phyloP scores from a whole-genome alignment of 2,797 vertebrate species.

The Falco cherrug region DNA sequence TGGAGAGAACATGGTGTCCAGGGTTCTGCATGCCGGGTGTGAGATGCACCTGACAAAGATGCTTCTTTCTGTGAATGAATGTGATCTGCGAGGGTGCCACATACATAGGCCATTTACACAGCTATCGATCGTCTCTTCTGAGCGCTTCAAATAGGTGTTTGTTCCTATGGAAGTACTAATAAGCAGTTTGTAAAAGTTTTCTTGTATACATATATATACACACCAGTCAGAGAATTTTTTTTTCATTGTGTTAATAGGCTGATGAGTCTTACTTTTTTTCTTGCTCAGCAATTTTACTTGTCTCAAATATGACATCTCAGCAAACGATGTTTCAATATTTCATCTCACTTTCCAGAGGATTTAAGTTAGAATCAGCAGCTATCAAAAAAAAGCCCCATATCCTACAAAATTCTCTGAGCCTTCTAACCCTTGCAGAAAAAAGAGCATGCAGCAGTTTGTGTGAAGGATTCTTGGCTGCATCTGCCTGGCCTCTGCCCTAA shows the following conservation, averaged over 20 bases:
- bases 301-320: not conserved
- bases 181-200: not conserved
- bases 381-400: not conserved
- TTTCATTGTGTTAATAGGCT: not conserved
- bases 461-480: not conserved
- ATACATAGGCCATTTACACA: not conserved
- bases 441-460: fast-evolving
- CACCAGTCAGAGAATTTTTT: not conserved
- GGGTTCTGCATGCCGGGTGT: not conserved
- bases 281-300: not conserved
- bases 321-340: not conserved
- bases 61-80: not conserved
- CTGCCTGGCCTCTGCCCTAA: not conserved
- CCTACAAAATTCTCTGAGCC: not conserved
- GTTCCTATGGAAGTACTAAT: not conserved
- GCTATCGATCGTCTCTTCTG: not conserved
- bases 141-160: not conserved
- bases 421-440: not conserved
- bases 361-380: not conserved
- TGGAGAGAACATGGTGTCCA: not conserved
- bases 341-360: not conserved
- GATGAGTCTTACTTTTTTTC: not conserved
- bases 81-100: not conserved
- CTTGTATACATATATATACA: not conserved
- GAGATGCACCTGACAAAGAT: not conserved